phyloP scores from a whole-genome alignment of 2,888 invertebrate genomes.

The Exephanes ischioxanthus region DNA sequence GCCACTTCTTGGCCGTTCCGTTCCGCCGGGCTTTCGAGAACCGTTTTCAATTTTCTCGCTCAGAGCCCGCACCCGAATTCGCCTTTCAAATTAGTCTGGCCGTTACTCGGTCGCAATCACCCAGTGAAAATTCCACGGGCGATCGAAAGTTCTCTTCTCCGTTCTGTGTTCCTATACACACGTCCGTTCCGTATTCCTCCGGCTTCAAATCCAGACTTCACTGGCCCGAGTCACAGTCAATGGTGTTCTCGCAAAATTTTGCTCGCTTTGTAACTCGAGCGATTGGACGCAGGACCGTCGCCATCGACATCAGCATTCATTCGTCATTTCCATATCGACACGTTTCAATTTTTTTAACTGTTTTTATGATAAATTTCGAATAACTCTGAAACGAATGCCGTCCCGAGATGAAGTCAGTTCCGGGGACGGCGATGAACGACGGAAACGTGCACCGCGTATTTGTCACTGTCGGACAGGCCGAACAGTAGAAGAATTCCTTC shows the following conservation, averaged over 20 bases:
- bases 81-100: conserved; percentile 69
- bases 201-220: background rate
- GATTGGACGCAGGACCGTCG: background rate
- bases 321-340: background rate
- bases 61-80: conserved; percentile 61
- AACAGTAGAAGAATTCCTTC: background rate
- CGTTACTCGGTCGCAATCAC: conserved; percentile 44
- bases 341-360: background rate
- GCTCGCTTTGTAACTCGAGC: too few relatives aligned
- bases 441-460: too few relatives aligned
- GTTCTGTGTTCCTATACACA: background rate
- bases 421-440: too few relatives aligned
- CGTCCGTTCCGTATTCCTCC: background rate
- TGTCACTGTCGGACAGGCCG: too few relatives aligned
- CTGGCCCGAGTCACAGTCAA: background rate
- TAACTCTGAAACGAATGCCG: background rate
- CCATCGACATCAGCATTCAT: background rate
- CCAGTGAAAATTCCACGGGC: background rate
- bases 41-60: conserved; percentile 67
- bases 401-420: too few relatives aligned
- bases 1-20: conserved; percentile 13
- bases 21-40: conserved; percentile 23
- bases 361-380: background rate
- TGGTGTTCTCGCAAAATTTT: background rate
- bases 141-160: conserved; percentile 7